These are phyloP conservation scores for Argyrosomus regius DNA, from an alignment of 2,797 vertebrate genomes.

Conservation along the genomic window DNA sequence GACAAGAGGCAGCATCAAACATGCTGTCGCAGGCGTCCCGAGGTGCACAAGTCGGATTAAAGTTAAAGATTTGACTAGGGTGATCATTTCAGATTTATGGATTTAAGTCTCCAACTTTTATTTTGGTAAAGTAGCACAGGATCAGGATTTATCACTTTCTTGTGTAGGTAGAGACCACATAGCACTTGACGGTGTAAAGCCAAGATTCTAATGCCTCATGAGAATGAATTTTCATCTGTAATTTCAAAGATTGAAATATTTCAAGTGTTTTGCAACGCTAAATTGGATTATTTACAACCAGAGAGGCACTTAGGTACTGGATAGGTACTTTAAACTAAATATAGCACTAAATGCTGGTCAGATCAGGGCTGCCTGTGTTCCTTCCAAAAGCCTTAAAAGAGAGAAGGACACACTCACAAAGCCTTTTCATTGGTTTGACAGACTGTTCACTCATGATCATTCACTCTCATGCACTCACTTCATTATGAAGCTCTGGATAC, in stretches of 20 bases:
- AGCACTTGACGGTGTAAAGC: constrained; percentile 9
- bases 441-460: constrained; percentile 44
- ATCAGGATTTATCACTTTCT: neutral
- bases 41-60: neutral
- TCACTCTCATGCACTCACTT: constrained; percentile 25
- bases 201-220: constrained; percentile 9
- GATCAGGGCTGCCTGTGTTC: constrained; percentile 40
- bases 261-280: neutral
- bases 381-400: constrained; percentile 70
- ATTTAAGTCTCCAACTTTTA: neutral
- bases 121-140: constrained; percentile 4
- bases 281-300: constrained; percentile 22
- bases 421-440: constrained; percentile 52
- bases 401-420: constrained; percentile 38
- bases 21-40: neutral
- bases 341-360: constrained; percentile 53
- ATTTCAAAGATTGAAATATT: neutral
- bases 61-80: neutral
- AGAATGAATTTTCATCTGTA: constrained; percentile 9
- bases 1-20: neutral
- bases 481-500: constrained; percentile 22
- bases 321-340: constrained; percentile 38
- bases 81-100: neutral
- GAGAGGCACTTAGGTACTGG: constrained; percentile 43
- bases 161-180: constrained; percentile 3